Evolutionary conservation across 2,888 invertebrate genomes (phyloP), one percentile per base, ranked within the genome.

Genomic region (Apoda limacodes): DNA sequence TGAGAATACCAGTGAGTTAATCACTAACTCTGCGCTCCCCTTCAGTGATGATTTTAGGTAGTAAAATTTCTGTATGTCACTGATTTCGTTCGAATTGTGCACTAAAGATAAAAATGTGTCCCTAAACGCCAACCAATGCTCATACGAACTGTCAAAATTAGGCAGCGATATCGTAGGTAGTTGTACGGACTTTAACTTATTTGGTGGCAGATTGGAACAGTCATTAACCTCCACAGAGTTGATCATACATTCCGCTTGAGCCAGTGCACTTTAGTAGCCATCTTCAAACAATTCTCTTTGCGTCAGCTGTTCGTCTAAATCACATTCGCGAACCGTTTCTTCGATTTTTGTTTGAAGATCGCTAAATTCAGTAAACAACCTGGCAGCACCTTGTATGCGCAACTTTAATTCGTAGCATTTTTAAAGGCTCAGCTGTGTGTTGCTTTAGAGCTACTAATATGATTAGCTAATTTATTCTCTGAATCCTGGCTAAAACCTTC

Each of bases 51-150:
- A n/a, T n/a, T n/a, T n/a, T n/a, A n/a, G 25, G 9, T 36, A 36
- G 10, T 36, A 32, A 23, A 36, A 36, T 11, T 36, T 36, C 27
- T 36, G 28, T n/a, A n/a, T n/a, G n/a, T n/a, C n/a, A n/a, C n/a
- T n/a, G n/a, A n/a, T n/a, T n/a, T n/a, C n/a, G n/a, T n/a, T n/a
- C n/a, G n/a, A n/a, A n/a, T n/a, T n/a, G n/a, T n/a, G n/a, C n/a
- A n/a, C n/a, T n/a, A n/a, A n/a, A n/a, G n/a, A n/a, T n/a, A n/a
- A n/a, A n/a, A n/a, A n/a, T n/a, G n/a, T n/a, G n/a, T n/a, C n/a
- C 6, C 24, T 23, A 31, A 31, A 35, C 9, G 28, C 28, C 5
- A 35, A 11, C 35, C 35, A 35, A 4, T 30, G 22, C 13, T 29
- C 30, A 24, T 31, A 31, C 7, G 21, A 15, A 22, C 31, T 28